Conservation (phyloP, 2,797 vertebrate genomes). For the Tadarida brasiliensis region DNA sequence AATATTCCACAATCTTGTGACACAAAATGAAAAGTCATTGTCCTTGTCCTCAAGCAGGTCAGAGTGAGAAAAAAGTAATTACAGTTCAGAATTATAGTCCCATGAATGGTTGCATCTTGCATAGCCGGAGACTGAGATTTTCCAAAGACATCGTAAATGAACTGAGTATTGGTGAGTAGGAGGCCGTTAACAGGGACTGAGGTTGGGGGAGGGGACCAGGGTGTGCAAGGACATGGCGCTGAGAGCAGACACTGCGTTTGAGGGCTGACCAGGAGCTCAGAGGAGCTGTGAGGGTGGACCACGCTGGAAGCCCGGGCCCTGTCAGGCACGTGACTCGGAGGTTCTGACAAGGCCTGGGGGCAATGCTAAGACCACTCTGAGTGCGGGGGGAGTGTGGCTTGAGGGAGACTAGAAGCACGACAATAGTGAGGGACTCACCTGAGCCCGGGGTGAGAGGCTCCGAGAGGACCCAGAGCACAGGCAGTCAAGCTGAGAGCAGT, state of each 20-base stretch:
- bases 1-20: neutral
- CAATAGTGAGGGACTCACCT: neutral
- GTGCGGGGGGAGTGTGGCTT: rapidly evolving
- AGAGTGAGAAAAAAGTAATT: neutral
- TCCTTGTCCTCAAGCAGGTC: neutral
- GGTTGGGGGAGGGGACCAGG: neutral
- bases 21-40: neutral
- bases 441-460: neutral
- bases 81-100: constrained; percentile 47
- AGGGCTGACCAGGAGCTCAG: neutral
- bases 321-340: neutral
- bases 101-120: constrained; percentile 15
- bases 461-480: neutral
- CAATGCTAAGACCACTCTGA: neutral
- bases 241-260: neutral
- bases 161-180: neutral
- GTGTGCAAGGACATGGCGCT: neutral
- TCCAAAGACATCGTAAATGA: constrained; percentile 24
- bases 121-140: constrained; percentile 24
- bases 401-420: neutral
- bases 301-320: too few relatives aligned
- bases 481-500: too few relatives aligned
- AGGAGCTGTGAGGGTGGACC: neutral
- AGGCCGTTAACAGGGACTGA: neutral
- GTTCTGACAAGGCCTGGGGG: neutral